A percentile compares a stretch with the other conserved stretches of the same genome.
phyloP scores from a whole-genome alignment of 2,113 vertebrate species.

The Ivindomyrus marchei region DNA sequence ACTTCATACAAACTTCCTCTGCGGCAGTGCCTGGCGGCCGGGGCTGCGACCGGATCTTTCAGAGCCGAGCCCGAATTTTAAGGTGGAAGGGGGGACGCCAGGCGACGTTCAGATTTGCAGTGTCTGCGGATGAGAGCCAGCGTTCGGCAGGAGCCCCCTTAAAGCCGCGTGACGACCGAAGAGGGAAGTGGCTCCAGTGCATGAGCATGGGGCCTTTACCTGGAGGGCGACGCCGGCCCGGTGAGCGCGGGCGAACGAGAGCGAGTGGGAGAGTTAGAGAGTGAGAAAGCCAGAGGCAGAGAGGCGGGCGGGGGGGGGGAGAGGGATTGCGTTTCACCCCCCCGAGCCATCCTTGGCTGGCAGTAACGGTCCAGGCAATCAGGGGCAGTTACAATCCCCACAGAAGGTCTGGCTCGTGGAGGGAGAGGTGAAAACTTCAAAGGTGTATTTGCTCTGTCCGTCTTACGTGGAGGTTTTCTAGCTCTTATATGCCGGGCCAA shows the following conservation, averaged over 20 bases:
- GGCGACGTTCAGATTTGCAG: neutral
- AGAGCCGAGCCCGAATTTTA: neutral
- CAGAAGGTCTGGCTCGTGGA: neutral
- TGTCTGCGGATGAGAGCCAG: neutral
- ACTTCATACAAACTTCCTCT: neutral
- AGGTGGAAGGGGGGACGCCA: neutral
- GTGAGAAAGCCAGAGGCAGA: neutral
- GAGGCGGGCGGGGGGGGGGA: neutral
- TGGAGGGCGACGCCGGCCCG: neutral
- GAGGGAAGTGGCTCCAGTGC: neutral
- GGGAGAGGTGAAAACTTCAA: neutral
- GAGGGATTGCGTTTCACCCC: neutral
- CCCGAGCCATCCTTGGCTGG: neutral
- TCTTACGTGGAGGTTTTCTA: neutral
- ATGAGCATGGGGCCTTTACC: neutral
- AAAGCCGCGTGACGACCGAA: neutral
- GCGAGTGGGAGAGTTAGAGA: neutral
- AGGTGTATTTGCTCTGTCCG: neutral
- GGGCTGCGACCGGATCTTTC: neutral
- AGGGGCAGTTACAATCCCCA: neutral
- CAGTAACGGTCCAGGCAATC: neutral
- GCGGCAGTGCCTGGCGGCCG: neutral
- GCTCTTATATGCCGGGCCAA: neutral
- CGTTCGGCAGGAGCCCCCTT: neutral
- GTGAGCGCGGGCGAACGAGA: neutral